Evolutionary conservation across 2,888 invertebrate species (phyloP).

Genomic region (Acleris laterana): DNA sequence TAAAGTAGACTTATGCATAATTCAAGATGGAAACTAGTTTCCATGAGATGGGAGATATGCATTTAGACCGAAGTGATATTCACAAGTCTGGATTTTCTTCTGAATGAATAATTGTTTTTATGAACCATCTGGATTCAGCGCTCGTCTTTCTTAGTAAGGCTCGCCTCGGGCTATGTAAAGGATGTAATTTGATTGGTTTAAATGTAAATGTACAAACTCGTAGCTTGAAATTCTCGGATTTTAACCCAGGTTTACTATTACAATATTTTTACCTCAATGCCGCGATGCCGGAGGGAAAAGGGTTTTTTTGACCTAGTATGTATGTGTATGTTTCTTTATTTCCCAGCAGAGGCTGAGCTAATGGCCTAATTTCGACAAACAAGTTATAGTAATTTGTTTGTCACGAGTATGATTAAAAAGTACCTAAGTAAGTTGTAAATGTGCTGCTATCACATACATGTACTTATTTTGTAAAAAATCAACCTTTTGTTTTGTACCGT

Average conservation of each 20-base stretch:
- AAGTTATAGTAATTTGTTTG: too few species aligned
- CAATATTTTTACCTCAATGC: too few species aligned
- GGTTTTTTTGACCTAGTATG: too few species aligned
- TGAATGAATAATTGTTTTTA: conserved; percentile 29
- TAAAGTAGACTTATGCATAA: conserved; percentile 38
- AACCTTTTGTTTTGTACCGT: too few species aligned
- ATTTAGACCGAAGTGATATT: conserved; percentile 35
- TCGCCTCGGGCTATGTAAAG: neutral
- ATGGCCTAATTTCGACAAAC: too few species aligned
- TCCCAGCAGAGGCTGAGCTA: too few species aligned
- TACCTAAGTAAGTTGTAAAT: too few species aligned
- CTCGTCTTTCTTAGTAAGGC: neutral
- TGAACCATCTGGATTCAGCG: conserved; percentile 6
- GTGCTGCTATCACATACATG: too few species aligned
- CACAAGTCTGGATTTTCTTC: conserved; percentile 28
- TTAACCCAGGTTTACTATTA: neutral
- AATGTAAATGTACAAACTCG: neutral
- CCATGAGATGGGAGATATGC: conserved; percentile 31
- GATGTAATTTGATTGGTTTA: conserved; percentile 1
- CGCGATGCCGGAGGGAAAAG: too few species aligned
- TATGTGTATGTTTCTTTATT: too few species aligned
- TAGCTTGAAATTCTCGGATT: neutral
- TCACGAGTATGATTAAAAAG: too few species aligned
- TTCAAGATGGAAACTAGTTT: conserved; percentile 38
- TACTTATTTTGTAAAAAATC: too few species aligned